Evolutionary conservation across 2,113 vertebrate species (phyloP), one percentile per base, ranked within the genome.

Genomic region (Mus spicilegus): DNA sequence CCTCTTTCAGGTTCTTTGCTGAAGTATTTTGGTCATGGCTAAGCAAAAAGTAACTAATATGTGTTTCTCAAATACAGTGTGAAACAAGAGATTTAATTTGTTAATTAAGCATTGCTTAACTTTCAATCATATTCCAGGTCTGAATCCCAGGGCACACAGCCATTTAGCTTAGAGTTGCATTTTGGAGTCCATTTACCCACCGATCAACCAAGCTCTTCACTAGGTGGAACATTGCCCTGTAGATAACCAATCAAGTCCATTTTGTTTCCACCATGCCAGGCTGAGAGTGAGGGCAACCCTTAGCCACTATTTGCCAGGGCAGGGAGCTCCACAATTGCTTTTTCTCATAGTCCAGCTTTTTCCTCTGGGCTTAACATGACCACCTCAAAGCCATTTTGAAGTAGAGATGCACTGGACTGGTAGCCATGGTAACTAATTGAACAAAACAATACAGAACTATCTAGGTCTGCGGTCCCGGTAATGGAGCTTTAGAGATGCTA

Each of bases 401-500:
- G 33, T 70, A 54, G 28, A 70, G 46, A 70, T 87, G 33, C 33
- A 51, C n/a, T 70, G 46, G 65, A n/a, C 5, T 86, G 67, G 85
- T 87, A 70, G 33, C 65, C 85, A 87, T 87, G 65, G 65, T 33
- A 87, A 87, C 85, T 87, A 87, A 87, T 54, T 70, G 85, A 87
- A 12, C 46, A 87, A 87, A 87, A 87, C 65, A 87, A 70, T 70
- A 87, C 30, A 49, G 33, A 87, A 87, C 46, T 70, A 49, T 33
- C 42, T 70, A 70, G 65, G 65, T 54, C 65, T 87, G 30, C 16
- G 46, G 65, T 70, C 36, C 33, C 24, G 42, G 63, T 70, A 87
- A 87, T 51, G 46, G 67, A 87, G 46, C 85, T 70, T 54, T 87
- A 54, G 85, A 46, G 46, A 70, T 87, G 33, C 42, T 6, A 70